Base-by-base conservation (phyloP, 2,797 vertebrate species). In the Paratrypauchen microcephalus region DNA sequence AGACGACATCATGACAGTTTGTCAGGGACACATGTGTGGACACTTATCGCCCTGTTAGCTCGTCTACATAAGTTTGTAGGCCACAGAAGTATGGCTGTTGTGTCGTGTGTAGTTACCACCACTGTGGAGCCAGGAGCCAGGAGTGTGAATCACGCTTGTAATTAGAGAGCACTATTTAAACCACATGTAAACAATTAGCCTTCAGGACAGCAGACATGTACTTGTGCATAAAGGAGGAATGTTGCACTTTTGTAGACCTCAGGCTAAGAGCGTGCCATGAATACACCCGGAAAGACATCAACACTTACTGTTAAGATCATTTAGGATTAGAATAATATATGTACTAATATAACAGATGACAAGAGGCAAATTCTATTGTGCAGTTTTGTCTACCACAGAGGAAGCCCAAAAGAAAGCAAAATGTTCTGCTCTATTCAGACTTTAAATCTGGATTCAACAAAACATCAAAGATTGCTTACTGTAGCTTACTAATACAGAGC, bases 121-220 rank as follows among this genome's bases (percentile, higher is more conserved):
- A 56, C 59, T 39, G 69, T 59, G 72, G 71, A 87, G 76, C 83
- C 77, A 87, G 80, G 80, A 82, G 84, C 80, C 87, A 82, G 79
- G 75, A 83, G 88, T 84, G 86, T 92, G 90, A 92, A 87, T 92
- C 91, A 91, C 86, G 57, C 76, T 81, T 72, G 84, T 89, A 90
- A 89, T 89, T 83, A 86, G 72, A 86, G 81, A 82, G 83, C 2
- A 45, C 57, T 83, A 87, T 81, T 66, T 6, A 80, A 78, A 88
- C 85, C 89, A 89, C 85, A 84, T 89, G 87, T 86, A 72, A 85
- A 86, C 83, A 88, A 89, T 92, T 91, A 92, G 81, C 83, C 83
- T 68, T 72, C 63, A 41, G 80, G 77, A 77, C 75, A 72, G 65
- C 72, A 70, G 74, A 78, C 81, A 26, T 83, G 32, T 68, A 56